Percentiles rank a stretch among this genome's conserved stretches.
Conservation (phyloP, 2,113 vertebrate species). For the Ptilonorhynchus violaceus region DNA sequence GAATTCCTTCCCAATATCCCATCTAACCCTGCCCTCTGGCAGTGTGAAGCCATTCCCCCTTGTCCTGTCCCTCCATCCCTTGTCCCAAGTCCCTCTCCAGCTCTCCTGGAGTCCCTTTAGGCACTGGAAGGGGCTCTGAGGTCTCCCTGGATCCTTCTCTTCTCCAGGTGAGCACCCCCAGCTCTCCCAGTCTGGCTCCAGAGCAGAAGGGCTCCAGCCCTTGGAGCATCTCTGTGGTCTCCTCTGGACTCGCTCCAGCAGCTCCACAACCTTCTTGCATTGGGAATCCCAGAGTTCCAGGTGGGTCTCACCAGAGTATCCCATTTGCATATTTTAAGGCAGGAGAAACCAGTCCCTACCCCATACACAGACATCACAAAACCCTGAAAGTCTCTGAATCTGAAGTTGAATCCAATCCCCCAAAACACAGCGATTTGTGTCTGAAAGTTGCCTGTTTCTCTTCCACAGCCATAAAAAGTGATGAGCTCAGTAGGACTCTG, state of each 20-base stretch:
- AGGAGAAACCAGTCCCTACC: background rate
- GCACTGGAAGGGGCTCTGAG: background rate
- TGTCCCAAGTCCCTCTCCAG: background rate
- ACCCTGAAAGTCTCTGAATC: background rate
- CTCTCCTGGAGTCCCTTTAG: background rate
- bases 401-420: background rate
- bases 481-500: background rate
- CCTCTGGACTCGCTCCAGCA: background rate
- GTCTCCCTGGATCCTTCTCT: background rate
- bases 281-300: background rate
- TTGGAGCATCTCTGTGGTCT: rapidly evolving
- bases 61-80: background rate
- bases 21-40: background rate
- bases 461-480: background rate
- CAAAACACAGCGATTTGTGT: background rate
- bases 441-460: background rate
- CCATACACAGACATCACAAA: background rate
- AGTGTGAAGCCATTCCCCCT: background rate
- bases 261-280: rapidly evolving
- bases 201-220: background rate
- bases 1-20: background rate
- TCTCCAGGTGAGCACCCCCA: background rate
- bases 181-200: background rate
- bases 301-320: background rate
- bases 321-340: background rate